Evolutionary conservation across 64 coral and sea anemone species (phyloP).

Genomic region (Platygyra sinensis): DNA sequence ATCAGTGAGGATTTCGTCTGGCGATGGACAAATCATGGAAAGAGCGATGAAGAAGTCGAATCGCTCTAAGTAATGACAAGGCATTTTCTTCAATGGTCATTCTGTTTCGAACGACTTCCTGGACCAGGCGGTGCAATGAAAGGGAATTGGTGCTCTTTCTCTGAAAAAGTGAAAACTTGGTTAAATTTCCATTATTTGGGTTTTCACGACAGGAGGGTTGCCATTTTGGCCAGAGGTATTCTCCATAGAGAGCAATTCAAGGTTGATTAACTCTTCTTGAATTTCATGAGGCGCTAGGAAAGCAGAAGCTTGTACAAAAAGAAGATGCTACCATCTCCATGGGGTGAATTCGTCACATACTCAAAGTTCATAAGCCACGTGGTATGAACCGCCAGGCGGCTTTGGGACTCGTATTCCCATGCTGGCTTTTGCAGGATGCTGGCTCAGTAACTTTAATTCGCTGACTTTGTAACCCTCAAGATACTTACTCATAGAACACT

Average conservation of each 20-base stretch:
- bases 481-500: not conserved
- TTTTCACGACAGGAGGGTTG: not conserved
- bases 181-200: slow-evolving; percentile 12
- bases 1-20: not conserved
- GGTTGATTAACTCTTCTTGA: slow-evolving; percentile 17
- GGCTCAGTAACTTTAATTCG: not conserved
- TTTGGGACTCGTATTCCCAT: slow-evolving; percentile 28
- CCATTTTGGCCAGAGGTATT: not conserved
- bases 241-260: not conserved
- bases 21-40: not conserved
- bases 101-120: slow-evolving; percentile 21
- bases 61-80: not conserved
- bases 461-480: not conserved
- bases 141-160: not conserved
- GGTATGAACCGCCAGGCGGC: slow-evolving; percentile 48
- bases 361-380: slow-evolving; percentile 72
- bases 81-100: not conserved
- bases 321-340: slow-evolving; percentile 5
- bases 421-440: slow-evolving; percentile 20
- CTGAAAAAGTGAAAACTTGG: slow-evolving; percentile 48
- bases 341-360: not conserved
- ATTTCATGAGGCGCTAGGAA: slow-evolving; percentile 21
- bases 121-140: slow-evolving; percentile 23
- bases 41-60: not conserved
- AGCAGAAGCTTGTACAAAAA: not conserved